Percentiles rank a stretch among this genome's conserved stretches.
Conservation (phyloP, 2,888 invertebrate species). For the Vannuccia rotundouncinata region DNA sequence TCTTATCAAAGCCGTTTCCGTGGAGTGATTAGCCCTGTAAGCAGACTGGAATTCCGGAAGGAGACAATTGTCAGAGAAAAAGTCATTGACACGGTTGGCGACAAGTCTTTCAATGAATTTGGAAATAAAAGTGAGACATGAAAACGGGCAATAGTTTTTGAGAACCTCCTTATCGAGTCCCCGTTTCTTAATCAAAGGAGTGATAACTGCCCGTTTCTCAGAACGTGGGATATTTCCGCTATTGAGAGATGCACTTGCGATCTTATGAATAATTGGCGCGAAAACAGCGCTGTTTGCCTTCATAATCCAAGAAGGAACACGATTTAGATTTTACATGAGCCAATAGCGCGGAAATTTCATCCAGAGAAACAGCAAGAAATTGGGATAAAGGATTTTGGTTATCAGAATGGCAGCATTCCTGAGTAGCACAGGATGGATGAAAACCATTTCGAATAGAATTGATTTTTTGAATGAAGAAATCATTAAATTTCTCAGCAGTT, state of each 20-base stretch:
- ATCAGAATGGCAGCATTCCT: no score
- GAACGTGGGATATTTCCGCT: neutral
- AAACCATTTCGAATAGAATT: neutral
- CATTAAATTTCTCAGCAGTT: neutral
- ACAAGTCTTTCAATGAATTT: constrained; percentile 16
- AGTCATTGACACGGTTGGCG: neutral
- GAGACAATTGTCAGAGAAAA: neutral
- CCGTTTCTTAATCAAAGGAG: neutral
- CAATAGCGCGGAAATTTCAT: neutral
- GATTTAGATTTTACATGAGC: neutral
- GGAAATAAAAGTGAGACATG: neutral
- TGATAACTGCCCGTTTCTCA: constrained; percentile 9
- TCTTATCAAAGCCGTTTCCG: constrained; percentile 1
- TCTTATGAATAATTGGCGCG: constrained; percentile 2
- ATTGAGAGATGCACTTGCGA: neutral
- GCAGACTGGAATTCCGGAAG: neutral
- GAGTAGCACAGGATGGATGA: neutral
- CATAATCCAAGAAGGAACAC: no score
- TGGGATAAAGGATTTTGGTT: neutral
- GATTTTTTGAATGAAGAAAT: neutral
- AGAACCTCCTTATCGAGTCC: neutral
- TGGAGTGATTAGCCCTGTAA: neutral
- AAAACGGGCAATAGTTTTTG: neutral
- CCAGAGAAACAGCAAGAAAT: neutral
- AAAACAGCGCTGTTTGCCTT: no score